phyloP scores from a whole-genome alignment of 2,797 vertebrate genomes.

The Peromyscus attwateri region DNA sequence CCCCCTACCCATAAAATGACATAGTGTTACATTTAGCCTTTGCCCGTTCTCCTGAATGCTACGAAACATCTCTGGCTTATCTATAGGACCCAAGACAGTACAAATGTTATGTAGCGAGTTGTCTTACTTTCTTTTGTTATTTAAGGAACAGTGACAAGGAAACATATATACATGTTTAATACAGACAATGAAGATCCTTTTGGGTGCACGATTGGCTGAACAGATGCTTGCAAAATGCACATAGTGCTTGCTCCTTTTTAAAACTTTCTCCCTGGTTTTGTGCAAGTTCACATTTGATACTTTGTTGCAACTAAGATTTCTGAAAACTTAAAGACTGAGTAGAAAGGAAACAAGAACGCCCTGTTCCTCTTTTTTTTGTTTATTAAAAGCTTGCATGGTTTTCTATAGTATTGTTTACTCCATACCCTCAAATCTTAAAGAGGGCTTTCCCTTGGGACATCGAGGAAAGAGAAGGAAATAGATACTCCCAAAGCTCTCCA shows the following conservation, averaged over 20 bases:
- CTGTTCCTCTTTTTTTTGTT: neutral
- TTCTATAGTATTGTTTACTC: neutral
- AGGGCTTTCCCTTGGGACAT: slow-evolving; percentile 30
- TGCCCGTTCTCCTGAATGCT: neutral
- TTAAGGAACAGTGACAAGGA: neutral
- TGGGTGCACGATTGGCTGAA: neutral
- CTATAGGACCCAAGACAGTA: neutral
- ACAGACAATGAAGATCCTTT: neutral
- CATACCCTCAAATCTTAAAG: neutral
- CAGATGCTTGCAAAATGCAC: neutral
- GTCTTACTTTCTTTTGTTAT: neutral
- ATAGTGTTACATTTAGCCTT: neutral
- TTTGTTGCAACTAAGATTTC: neutral
- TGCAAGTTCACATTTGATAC: slow-evolving; percentile 9
- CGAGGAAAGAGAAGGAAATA: neutral
- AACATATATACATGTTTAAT: neutral
- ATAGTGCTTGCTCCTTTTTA: neutral
- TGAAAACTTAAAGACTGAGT: neutral
- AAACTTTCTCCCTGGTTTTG: neutral
- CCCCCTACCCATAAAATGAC: neutral
- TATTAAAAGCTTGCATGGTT: neutral
- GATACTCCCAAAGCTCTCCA: slow-evolving; percentile 18
- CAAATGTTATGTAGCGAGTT: neutral
- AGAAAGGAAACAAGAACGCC: neutral
- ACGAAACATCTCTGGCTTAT: neutral